These are phyloP conservation scores for Gobionotothen gibberifrons DNA, from an alignment of 2,797 vertebrate genomes.

Conservation along the genomic window DNA sequence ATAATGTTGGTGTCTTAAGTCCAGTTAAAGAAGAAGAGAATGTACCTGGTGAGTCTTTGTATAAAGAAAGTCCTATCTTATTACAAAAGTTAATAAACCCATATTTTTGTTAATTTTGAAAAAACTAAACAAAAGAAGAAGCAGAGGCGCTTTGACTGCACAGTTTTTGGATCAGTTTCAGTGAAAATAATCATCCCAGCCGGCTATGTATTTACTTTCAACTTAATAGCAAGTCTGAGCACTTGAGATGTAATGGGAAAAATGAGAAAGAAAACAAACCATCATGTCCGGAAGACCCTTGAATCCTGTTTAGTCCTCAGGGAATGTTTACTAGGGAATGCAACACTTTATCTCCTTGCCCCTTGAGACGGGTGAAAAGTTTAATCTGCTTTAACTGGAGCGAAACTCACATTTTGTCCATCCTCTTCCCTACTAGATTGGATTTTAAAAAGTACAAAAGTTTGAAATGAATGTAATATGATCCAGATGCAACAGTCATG, in stretches of 20 bases:
- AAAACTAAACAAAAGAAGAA: neutral
- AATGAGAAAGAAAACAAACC: slow-evolving; percentile 59
- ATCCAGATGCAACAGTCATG: too few species aligned
- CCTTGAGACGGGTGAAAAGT: neutral
- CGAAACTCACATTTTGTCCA: neutral
- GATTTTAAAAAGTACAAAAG: too few species aligned
- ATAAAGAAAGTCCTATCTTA: too few species aligned
- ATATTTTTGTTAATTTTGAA: neutral
- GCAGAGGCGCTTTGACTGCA: neutral
- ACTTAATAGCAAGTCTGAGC: slow-evolving; percentile 21
- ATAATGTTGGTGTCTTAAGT: neutral
- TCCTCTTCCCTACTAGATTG: neutral
- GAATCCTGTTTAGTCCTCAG: slow-evolving; percentile 64
- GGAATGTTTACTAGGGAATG: slow-evolving; percentile 50
- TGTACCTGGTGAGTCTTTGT: too few species aligned
- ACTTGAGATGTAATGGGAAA: slow-evolving; percentile 24
- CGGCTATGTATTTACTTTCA: slow-evolving; percentile 51
- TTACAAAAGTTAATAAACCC: too few species aligned
- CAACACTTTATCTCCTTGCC: slow-evolving; percentile 4
- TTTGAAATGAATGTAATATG: too few species aligned
- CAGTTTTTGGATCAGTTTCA: slow-evolving; percentile 11
- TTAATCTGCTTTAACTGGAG: neutral
- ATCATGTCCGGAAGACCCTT: slow-evolving; percentile 44
- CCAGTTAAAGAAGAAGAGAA: neutral
- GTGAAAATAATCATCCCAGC: slow-evolving; percentile 37